phyloP scores from a whole-genome alignment of 2,888 invertebrate genomes.

The Chrysolina haemoptera region DNA sequence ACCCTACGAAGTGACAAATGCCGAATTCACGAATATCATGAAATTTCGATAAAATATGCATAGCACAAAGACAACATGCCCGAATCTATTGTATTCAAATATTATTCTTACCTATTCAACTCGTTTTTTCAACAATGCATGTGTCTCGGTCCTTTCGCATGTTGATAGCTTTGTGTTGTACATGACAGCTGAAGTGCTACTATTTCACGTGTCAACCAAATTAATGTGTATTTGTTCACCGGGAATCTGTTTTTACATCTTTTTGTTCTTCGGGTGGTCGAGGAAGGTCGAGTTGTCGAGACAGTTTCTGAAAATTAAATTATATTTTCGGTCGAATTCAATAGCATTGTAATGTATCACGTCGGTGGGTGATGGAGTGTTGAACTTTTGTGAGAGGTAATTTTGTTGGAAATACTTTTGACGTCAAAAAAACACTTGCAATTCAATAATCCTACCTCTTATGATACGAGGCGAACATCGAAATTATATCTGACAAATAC shows the following conservation, averaged over 20 bases:
- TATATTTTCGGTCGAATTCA: slow-evolving; percentile 22
- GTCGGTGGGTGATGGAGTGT: background rate
- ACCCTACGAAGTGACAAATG: no score
- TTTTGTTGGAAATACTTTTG: background rate
- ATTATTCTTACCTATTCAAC: slow-evolving; percentile 39
- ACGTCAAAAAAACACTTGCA: no score
- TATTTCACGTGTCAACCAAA: slow-evolving; percentile 48
- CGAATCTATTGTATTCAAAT: slow-evolving; percentile 51
- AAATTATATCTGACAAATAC: background rate
- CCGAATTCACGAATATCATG: no score
- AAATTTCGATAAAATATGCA: background rate
- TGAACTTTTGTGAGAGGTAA: background rate
- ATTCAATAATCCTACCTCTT: no score
- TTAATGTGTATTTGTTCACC: slow-evolving; percentile 45
- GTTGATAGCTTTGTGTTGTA: slow-evolving; percentile 46
- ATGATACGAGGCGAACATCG: background rate
- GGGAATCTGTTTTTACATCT: slow-evolving; percentile 36
- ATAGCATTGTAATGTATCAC: background rate
- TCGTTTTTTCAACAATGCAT: slow-evolving; percentile 37
- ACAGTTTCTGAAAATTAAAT: slow-evolving; percentile 33
- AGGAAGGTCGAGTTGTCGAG: slow-evolving; percentile 1
- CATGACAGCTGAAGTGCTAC: slow-evolving; percentile 51
- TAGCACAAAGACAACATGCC: background rate
- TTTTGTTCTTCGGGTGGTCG: slow-evolving; percentile 32
- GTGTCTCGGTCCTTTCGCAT: slow-evolving; percentile 35